Base-by-base conservation (phyloP, 2,888 invertebrate species). In the Sthenelais limicola region DNA sequence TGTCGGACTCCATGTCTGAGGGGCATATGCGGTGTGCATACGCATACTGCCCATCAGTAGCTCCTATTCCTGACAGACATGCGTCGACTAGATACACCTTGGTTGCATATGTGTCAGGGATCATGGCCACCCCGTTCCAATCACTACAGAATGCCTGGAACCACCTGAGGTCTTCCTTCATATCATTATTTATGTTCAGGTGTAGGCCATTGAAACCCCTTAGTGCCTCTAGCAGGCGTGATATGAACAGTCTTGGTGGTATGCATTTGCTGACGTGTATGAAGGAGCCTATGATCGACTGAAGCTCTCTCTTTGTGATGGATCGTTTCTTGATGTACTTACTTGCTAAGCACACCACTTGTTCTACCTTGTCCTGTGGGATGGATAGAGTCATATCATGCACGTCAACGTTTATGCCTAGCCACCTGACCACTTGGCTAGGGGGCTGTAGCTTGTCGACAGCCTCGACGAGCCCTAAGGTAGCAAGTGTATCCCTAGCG, bases 161-260 rank as follows among this genome's bases (percentile, higher is more conserved):
- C 9, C 49, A 49, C 5, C 24, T 18, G 49, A 49, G 49, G 49
- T 49, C 49, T 5, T 18, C 4, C 9, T 24, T 5, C 49, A 49
- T 49, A 7, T 49, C 49, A 49, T n/a, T 4, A 49, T 49, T 49
- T 7, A 49, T 49, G 49, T 49, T 49, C n/a, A 49, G n/a, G 49
- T 9, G 24, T 7, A 7, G 5, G 7, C 49, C n/a, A 5, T 5
- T 49, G 21, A 49, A 21, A 5, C 49, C 49, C 4, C 49, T n/a
- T 24, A 49, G n/a, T 5, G 49, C 49, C 49, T 49, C 9, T 5
- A 49, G n/a, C 9, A 49, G 49, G 7, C 24, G n/a, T 7, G 49
- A 5, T 49, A 49, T 24, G n/a, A 49, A 49, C 24, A 18, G 9
- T 7, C 49, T 7, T 18, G 49, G 21, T 18, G 49, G 49, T 5